Conservation (phyloP, 64 coral and sea anemone genomes). For the Orbicella faveolata region DNA sequence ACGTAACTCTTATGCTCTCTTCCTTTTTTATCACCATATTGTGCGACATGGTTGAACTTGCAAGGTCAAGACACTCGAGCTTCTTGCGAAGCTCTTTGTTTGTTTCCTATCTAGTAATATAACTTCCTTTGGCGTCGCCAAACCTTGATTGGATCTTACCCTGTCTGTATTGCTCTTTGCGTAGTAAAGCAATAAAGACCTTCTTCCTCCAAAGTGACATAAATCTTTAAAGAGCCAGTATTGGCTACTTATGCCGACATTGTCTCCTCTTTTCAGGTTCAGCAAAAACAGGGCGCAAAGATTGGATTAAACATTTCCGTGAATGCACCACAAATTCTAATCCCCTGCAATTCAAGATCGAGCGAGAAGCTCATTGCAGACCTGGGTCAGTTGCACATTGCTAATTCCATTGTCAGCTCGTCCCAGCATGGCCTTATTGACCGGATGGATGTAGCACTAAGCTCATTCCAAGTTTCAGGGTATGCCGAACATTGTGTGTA, state of each 20-base stretch:
- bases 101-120: too few species aligned
- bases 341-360: constrained; percentile 79
- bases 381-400: constrained; percentile 73
- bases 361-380: constrained; percentile 87
- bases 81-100: too few species aligned
- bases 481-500: constrained; percentile 3
- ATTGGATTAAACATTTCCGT: constrained; percentile 88
- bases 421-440: constrained; percentile 61
- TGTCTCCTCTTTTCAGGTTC: constrained; percentile 46
- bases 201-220: too few species aligned
- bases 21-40: too few species aligned
- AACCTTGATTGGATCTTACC: too few species aligned
- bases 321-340: constrained; percentile 67
- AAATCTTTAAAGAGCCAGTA: too few species aligned
- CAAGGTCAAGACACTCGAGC: too few species aligned
- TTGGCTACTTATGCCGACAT: neutral
- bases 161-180: too few species aligned
- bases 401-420: constrained; percentile 55
- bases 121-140: too few species aligned
- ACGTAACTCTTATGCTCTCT: too few species aligned
- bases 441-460: constrained; percentile 65
- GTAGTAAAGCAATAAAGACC: too few species aligned
- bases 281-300: constrained; percentile 72
- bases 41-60: too few species aligned
- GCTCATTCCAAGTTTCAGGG: constrained; percentile 87